Percentiles rank a stretch among this genome's conserved stretches.
phyloP scores from a whole-genome alignment of 2,888 invertebrate genomes.

The Limnephilus marmoratus region DNA sequence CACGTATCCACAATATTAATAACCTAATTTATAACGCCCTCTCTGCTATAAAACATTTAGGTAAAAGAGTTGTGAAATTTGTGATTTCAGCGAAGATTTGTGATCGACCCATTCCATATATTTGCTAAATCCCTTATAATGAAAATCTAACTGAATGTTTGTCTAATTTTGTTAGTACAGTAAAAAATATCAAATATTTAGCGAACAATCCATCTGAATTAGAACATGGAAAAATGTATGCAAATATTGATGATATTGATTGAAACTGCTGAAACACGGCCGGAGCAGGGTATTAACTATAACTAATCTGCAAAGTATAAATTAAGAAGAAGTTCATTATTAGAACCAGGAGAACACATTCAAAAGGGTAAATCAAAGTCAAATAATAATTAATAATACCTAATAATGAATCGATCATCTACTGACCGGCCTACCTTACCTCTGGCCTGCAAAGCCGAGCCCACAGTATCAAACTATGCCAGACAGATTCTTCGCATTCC shows the following conservation, averaged over 20 bases:
- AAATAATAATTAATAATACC: not conserved
- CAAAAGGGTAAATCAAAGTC: not conserved
- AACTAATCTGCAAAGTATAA: not conserved
- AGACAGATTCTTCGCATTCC: conserved; percentile 21
- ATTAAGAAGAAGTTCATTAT: not conserved
- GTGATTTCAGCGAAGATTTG: not conserved
- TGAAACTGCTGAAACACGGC: not conserved
- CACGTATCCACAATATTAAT: not conserved
- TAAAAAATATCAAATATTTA: no score
- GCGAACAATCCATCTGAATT: no score
- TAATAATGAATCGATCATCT: not conserved
- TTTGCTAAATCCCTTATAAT: no score
- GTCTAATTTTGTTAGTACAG: no score
- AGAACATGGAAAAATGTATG: no score
- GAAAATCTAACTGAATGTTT: no score
- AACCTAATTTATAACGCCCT: no score
- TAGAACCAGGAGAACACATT: not conserved
- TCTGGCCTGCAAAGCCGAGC: not conserved
- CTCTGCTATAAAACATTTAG: not conserved
- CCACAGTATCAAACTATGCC: conserved; percentile 14
- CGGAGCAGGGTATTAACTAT: not conserved
- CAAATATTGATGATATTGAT: no score
- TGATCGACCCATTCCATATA: no score
- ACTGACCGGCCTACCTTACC: not conserved
- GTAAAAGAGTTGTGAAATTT: not conserved